These are phyloP conservation scores for Pimpla rufipes DNA, from an alignment of 2,888 invertebrate species.

Conservation along the genomic window DNA sequence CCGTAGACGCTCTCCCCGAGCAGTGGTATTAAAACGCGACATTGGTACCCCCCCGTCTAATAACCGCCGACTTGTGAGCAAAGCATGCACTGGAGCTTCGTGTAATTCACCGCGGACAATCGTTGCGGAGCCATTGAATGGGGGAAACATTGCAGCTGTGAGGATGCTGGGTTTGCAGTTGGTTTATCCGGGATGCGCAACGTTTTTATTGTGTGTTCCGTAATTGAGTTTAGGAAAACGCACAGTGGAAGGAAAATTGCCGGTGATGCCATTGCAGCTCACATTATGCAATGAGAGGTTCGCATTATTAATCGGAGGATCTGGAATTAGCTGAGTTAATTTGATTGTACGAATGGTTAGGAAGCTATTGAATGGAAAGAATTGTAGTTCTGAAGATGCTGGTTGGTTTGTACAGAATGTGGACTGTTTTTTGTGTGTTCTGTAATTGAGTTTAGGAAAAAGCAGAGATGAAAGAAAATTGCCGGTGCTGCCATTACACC, in stretches of 20 bases:
- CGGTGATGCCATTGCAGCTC: not conserved
- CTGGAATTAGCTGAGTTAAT: too few relatives aligned
- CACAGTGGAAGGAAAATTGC: not conserved
- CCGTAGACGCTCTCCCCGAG: conserved; percentile 25
- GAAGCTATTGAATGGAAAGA: not conserved
- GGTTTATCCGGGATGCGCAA: not conserved
- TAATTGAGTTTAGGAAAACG: not conserved
- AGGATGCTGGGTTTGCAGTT: not conserved
- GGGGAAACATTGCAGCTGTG: not conserved
- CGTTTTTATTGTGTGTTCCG: not conserved
- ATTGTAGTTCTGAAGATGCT: not conserved
- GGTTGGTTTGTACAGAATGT: not conserved
- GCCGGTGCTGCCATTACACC: not conserved
- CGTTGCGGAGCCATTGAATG: not conserved
- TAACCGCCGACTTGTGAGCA: conserved; percentile 24
- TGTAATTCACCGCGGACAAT: conserved; percentile 16
- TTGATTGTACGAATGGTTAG: not conserved
- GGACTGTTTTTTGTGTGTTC: not conserved
- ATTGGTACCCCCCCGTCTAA: conserved; percentile 45
- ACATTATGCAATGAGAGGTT: not conserved
- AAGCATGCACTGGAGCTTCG: not conserved
- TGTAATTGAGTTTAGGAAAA: not conserved
- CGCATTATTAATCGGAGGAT: too few relatives aligned
- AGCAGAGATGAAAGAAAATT: not conserved
- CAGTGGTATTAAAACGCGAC: conserved; percentile 42